These are phyloP conservation scores for Mionectes olivaceus DNA, from an alignment of 2,797 vertebrate species.

Conservation along the genomic window DNA sequence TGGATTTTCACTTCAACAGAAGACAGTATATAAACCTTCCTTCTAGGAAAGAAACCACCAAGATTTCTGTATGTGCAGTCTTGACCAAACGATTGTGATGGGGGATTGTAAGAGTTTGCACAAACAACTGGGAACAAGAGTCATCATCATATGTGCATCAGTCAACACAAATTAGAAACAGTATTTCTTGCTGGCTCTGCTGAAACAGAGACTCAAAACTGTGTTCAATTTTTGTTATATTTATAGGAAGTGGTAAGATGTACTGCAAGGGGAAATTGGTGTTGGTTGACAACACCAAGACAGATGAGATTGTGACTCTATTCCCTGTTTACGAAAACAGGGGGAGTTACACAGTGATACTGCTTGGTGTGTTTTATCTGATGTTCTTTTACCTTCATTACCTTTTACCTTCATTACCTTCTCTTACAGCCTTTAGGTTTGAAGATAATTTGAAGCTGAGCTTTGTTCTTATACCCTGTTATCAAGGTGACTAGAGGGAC, in stretches of 20 bases:
- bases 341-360: not conserved
- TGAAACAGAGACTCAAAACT: not conserved
- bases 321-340: not conserved
- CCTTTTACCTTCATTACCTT: not conserved
- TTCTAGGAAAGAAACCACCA: not conserved
- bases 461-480: not conserved
- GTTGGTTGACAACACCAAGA: not conserved
- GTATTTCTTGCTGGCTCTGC: not conserved
- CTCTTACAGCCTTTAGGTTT: not conserved
- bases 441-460: not conserved
- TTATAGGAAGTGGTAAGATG: not conserved
- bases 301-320: not conserved
- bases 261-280: not conserved
- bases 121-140: not conserved
- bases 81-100: not conserved
- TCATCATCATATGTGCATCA: not conserved
- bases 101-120: not conserved
- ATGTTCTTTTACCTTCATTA: not conserved
- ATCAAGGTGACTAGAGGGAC: not conserved
- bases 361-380: not conserved
- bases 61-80: not conserved
- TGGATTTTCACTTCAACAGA: not conserved
- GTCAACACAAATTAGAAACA: not conserved
- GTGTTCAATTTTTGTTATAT: not conserved
- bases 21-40: not conserved